Base-by-base conservation (phyloP, 2,888 invertebrate species). In the Imbricaverruca yamaguchii region DNA sequence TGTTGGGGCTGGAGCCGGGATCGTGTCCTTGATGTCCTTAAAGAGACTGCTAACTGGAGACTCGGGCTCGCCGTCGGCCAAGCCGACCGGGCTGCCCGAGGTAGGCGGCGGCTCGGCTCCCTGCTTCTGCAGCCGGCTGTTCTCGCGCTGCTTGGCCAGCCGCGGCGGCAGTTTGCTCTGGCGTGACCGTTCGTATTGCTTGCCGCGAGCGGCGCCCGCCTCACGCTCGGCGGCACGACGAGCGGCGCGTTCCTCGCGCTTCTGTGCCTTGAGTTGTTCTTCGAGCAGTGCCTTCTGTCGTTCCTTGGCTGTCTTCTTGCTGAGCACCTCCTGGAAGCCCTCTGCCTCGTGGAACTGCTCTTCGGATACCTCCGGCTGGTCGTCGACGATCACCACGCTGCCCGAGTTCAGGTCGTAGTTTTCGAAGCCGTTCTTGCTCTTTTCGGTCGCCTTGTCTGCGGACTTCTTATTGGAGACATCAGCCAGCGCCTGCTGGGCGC, bases 261-360 rank as follows among this genome's bases (percentile, higher is more conserved):
- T 82, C 81, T 80, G 78, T 83, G 81, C 82, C 84, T 87, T 83
- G 80, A 85, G 87, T 80, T 80, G 82, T 79, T 80, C 67, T 80
- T 80, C 86, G 85, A 88, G 81, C 81, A 81, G 81, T 25, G 56
- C 80, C 83, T 87, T 87, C 80, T 87, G 86, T 57, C 85, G 83
- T 82, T 86, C 92, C 85, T 92, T 92, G 0, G 91, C 91, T 84
- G 90, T 91, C 86, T 93, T 94, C 87, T 93, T 93, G 81, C 93
- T 93, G 82, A 93, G 91, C 12, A 94, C 95, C 87, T 95, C 94
- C 87, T 94, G 93, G 87, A 95, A 94, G 80, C 93, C 93, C 85
- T 89, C 89, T 81, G 88, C 87, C 85, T 88, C 89, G 81, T 87
- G 87, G 84, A 87, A 86, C 83, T 82, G 83, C 80, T 84, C 85